Conservation (phyloP, 1,140 invertebrate genomes). For the Solen grandis region DNA sequence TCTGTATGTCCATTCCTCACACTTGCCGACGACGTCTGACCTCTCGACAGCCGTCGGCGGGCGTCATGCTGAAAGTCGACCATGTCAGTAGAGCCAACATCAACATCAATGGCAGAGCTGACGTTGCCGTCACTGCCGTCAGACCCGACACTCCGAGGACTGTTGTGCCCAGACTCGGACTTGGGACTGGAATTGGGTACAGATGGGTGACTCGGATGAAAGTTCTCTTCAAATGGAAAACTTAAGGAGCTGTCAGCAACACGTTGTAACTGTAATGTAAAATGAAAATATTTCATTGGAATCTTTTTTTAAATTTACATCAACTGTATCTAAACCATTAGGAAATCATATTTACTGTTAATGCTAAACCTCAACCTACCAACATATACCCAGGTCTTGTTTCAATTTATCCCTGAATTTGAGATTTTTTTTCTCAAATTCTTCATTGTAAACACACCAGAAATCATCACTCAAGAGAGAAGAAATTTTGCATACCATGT, state of each 20-base stretch:
- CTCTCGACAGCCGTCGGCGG: constrained; percentile 20
- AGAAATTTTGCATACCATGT: no score
- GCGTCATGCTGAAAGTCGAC: constrained; percentile 50
- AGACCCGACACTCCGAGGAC: constrained; percentile 23
- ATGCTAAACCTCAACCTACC: no score
- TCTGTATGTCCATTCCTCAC: constrained; percentile 9
- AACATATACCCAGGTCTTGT: no score
- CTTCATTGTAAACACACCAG: no score
- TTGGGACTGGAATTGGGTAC: constrained; percentile 51
- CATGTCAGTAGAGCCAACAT: constrained; percentile 47
- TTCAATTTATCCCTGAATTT: no score
- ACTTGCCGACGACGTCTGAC: constrained; percentile 2
- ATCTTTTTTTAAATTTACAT: no score
- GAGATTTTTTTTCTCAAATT: no score
- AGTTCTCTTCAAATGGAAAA: constrained; percentile 39
- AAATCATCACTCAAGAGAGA: no score
- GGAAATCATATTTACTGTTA: no score
- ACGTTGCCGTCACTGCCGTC: constrained; percentile 29
- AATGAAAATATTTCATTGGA: no score
- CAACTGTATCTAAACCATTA: no score
- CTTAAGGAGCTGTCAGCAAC: constrained; percentile 48
- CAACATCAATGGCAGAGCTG: constrained; percentile 37
- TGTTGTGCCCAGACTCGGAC: neutral
- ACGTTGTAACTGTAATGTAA: constrained; percentile 36
- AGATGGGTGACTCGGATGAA: constrained; percentile 35